phyloP scores from a whole-genome alignment of 2,888 invertebrate genomes.

The Cephus runcator region DNA sequence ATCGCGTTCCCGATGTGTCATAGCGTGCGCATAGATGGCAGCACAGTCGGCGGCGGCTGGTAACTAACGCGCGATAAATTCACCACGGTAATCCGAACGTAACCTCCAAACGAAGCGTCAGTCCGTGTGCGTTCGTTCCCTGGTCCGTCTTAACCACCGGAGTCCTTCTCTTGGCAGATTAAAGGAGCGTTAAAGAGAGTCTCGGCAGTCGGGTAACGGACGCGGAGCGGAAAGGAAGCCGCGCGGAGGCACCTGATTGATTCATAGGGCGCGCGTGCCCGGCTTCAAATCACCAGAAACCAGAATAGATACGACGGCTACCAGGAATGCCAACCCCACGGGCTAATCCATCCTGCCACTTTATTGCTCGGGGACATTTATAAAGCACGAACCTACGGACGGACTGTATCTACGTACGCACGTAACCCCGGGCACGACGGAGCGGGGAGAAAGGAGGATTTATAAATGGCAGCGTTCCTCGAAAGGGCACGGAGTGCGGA shows the following conservation, averaged over 20 bases:
- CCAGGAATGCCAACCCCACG: slow-evolving; percentile 58
- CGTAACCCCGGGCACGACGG: neutral
- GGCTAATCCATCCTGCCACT: slow-evolving; percentile 64
- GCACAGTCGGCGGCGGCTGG: neutral
- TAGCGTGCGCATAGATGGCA: neutral
- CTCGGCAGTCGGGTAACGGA: neutral
- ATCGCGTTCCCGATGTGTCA: neutral
- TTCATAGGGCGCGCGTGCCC: slow-evolving; percentile 66
- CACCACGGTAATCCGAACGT: neutral
- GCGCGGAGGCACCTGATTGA: slow-evolving; percentile 54
- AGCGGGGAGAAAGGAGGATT: neutral
- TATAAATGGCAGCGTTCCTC: neutral
- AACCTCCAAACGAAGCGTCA: neutral
- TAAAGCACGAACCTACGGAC: slow-evolving; percentile 45
- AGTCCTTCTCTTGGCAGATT: neutral
- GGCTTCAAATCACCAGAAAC: slow-evolving; percentile 65
- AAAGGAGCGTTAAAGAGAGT: slow-evolving; percentile 1
- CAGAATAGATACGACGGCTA: slow-evolving; percentile 61
- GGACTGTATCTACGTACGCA: neutral
- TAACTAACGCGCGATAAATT: neutral
- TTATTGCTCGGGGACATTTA: slow-evolving; percentile 62
- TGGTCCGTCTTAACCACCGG: neutral
- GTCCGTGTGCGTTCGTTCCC: neutral
- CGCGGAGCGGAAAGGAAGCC: slow-evolving; percentile 1
- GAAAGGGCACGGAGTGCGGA: neutral